phyloP scores from a whole-genome alignment of 2,888 invertebrate species.

The Orthonychiurus folsomi region DNA sequence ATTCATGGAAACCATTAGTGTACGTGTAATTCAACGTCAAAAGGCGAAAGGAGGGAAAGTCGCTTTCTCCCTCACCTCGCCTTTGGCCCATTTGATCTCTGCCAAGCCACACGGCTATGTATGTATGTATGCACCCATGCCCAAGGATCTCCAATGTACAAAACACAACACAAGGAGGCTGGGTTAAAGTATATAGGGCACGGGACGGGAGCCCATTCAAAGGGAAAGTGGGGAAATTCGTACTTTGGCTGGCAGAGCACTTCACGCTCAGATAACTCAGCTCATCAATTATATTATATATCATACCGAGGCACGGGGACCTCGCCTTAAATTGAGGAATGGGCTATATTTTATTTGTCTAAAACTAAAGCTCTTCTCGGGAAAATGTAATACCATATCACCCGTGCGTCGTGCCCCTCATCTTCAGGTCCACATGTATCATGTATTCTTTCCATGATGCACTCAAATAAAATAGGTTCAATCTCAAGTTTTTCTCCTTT shows the following conservation, averaged over 20 bases:
- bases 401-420: too few relatives aligned
- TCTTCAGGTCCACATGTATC: too few relatives aligned
- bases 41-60: background rate
- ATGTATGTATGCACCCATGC: too few relatives aligned
- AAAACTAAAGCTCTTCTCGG: background rate
- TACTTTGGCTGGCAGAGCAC: background rate
- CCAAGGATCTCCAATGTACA: too few relatives aligned
- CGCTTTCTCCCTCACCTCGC: background rate
- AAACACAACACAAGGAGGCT: background rate
- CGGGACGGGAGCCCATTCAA: background rate
- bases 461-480: background rate
- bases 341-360: background rate
- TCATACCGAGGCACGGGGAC: background rate
- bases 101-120: too few relatives aligned
- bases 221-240: background rate
- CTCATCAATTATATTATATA: slow-evolving; percentile 1
- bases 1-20: slow-evolving; percentile 8
- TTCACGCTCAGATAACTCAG: background rate
- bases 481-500: background rate
- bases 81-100: background rate
- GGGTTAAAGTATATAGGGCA: background rate
- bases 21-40: background rate
- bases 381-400: too few relatives aligned
- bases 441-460: too few relatives aligned
- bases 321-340: background rate